Conservation (phyloP, 2,888 invertebrate species). For the Xestoiulus laeticollis region DNA sequence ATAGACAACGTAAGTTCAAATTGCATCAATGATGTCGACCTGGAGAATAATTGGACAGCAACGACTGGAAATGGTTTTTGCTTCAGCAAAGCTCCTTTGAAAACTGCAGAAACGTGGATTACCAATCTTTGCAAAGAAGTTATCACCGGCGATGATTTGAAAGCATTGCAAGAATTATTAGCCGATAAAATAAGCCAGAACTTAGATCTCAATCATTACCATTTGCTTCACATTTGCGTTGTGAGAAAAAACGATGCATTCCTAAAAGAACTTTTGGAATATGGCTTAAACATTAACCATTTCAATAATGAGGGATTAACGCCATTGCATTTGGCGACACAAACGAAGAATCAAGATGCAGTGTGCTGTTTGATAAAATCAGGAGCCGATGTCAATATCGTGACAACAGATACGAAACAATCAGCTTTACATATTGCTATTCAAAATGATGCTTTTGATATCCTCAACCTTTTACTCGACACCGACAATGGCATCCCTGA, state of each 20-base stretch:
- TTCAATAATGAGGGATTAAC: neutral
- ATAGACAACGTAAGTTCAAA: neutral
- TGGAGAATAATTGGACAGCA: neutral
- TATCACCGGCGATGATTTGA: neutral
- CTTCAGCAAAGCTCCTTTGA: neutral
- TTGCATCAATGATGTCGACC: neutral
- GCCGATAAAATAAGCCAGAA: neutral
- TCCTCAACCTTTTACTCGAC: neutral
- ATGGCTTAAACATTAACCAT: neutral
- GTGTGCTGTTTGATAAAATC: neutral
- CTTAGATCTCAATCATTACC: neutral
- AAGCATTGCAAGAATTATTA: neutral
- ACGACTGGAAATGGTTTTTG: no score
- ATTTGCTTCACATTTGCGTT: neutral
- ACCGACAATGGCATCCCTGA: neutral
- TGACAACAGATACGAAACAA: neutral
- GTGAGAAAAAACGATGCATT: neutral
- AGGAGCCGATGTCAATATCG: neutral
- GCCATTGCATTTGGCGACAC: neutral
- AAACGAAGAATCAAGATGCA: neutral
- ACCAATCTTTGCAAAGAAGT: neutral
- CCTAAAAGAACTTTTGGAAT: neutral
- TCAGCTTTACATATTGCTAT: neutral
- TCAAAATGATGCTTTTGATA: neutral
- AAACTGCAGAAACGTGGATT: neutral